These are phyloP conservation scores for Telenomus remus DNA, from an alignment of 1,140 invertebrate species.

Conservation along the genomic window DNA sequence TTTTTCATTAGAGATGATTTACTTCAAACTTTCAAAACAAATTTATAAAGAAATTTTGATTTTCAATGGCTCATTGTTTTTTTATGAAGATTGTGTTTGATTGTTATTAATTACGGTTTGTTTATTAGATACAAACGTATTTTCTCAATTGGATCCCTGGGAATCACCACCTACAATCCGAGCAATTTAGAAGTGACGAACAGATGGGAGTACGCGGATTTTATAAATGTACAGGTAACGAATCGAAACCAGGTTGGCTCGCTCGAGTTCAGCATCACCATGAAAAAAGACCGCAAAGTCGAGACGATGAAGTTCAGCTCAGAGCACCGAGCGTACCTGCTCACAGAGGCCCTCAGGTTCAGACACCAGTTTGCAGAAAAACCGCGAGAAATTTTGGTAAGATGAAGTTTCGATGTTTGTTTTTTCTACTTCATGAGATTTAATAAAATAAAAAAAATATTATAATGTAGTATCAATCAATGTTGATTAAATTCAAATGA, in stretches of 20 bases:
- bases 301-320: constrained; percentile 99
- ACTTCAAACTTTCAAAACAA: too few species aligned
- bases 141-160: constrained; percentile 95
- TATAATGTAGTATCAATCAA: too few species aligned
- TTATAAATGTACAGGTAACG: constrained; percentile 83
- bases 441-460: too few species aligned
- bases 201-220: constrained; percentile 91
- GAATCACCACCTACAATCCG: constrained; percentile 98
- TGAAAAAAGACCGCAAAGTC: constrained; percentile 92
- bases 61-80: too few species aligned
- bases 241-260: constrained; percentile 77
- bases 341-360: constrained; percentile 92
- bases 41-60: too few species aligned
- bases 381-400: constrained; percentile 84
- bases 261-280: constrained; percentile 89
- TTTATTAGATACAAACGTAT: constrained; percentile 94
- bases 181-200: constrained; percentile 96
- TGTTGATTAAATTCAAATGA: too few species aligned
- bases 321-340: constrained; percentile 92
- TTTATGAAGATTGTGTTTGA: too few species aligned
- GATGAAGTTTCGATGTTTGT: constrained; percentile 1
- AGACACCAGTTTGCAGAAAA: constrained; percentile 87
- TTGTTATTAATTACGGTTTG: constrained; percentile 10
- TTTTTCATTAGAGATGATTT: too few species aligned
- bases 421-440: background rate